Conservation (phyloP, 2,797 vertebrate genomes). For the Urocyon cinereoargenteus region DNA sequence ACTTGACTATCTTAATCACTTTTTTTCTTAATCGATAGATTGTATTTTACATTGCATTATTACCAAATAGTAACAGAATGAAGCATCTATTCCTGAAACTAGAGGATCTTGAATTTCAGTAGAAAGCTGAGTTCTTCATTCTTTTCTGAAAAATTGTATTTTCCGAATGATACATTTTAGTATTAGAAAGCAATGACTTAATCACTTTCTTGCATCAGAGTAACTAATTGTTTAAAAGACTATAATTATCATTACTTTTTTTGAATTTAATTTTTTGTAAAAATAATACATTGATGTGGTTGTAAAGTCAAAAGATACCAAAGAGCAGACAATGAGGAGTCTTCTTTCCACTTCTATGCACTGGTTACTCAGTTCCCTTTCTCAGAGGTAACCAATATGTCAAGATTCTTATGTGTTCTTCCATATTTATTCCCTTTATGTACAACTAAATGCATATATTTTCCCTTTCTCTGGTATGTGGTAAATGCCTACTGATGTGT, state of each 20-base stretch:
- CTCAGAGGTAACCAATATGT: neutral
- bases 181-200: neutral
- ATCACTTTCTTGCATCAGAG: neutral
- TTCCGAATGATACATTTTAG: neutral
- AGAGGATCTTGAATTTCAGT: neutral
- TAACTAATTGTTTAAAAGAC: conserved; percentile 5
- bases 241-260: neutral
- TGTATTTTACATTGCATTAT: neutral
- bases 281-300: neutral
- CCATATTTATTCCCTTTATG: neutral
- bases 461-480: neutral
- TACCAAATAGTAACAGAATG: neutral
- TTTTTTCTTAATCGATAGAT: conserved; percentile 22
- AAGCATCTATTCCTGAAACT: neutral
- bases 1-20: neutral
- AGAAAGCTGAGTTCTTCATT: conserved; percentile 25
- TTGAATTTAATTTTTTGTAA: conserved; percentile 9
- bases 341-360: neutral
- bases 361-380: neutral
- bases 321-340: neutral
- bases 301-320: neutral
- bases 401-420: neutral
- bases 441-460: neutral
- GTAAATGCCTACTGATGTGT: neutral
- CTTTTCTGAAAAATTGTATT: conserved; percentile 20